Evolutionary conservation across 2,797 vertebrate species (phyloP).

Genomic region (Pseudochirops cupreus): DNA sequence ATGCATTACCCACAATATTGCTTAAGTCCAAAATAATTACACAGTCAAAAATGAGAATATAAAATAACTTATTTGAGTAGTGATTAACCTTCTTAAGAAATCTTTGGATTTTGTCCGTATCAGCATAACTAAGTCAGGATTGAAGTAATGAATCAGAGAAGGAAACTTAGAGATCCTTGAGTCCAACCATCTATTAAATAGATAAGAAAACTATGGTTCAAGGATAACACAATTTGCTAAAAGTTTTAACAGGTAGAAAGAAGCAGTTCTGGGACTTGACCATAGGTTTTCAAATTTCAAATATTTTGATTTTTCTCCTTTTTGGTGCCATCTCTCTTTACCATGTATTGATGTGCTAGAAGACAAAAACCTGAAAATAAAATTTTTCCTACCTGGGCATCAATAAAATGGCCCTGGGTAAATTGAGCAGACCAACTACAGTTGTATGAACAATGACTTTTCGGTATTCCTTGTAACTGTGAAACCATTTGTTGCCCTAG

Average conservation of each 20-base stretch:
- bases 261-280: neutral
- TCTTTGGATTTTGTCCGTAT: neutral
- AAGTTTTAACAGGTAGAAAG: neutral
- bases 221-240: neutral
- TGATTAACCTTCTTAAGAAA: conserved; percentile 1
- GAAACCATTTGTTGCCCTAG: conserved; percentile 40
- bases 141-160: conserved; percentile 20
- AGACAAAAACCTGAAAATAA: conserved; percentile 10
- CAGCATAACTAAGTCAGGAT: conserved; percentile 1
- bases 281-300: neutral
- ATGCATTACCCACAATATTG: neutral
- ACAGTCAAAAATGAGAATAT: conserved; percentile 25
- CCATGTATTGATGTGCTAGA: neutral
- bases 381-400: neutral
- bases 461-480: neutral
- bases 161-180: neutral
- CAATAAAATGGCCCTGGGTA: conserved; percentile 13
- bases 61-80: neutral
- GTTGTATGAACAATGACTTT: neutral
- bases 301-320: neutral
- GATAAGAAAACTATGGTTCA: neutral
- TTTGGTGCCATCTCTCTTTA: conserved; percentile 41
- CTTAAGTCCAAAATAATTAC: conserved; percentile 7
- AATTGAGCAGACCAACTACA: neutral
- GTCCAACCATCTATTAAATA: neutral